Evolutionary conservation across 2,113 vertebrate genomes (phyloP), one percentile per base, ranked within the genome.

Genomic region (Pontoporia blainvillei): DNA sequence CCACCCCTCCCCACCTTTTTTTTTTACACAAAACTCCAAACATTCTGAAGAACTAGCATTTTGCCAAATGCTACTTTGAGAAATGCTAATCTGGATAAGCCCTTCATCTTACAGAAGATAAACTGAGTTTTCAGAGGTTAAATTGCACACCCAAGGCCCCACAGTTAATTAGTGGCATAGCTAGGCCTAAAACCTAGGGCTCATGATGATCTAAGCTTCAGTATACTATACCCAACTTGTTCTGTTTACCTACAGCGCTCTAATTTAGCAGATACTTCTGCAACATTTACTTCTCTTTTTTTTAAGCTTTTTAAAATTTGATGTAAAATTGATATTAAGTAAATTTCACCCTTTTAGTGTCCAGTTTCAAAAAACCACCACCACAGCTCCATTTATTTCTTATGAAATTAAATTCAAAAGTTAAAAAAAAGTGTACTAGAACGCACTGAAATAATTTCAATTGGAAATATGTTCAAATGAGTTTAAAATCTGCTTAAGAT

Each of bases 401-500:
- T 85, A 61, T 36, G 71, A 93, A 78, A 13, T 44, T 76, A 82
- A 59, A 46, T 67, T 8, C 71, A 44, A 52, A 86, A 49, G 6
- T 49, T 84, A 85, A 2, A 46, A 79, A 90, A 93, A 67, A 27
- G 20, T 31, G 5, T 61, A 5, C 15, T 78, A 71, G 21, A 88
- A 76, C 25, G 3, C 31, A 76, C 27, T 67, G 81, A 82, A 82
- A 76, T 78, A 85, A 88, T 69, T 93, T 91, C 14, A 61, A 87
- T 31, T 27, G 75, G 78, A 71, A 84, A 64, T 72, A 34, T 46
- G n/a, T 46, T 78, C 41, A 76, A 66, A 67, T 44, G 81, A 81
- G 54, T 49, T 94, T 84, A 91, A 97, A 86, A 86, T 73, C 39
- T 81, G 29, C 25, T 96, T 84, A 71, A 73, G 44, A 39, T 64